A percentile compares a stretch with the other conserved stretches of the same genome.
Conservation (phyloP, 2,113 vertebrate genomes). For the Rhodinocichla rosea region DNA sequence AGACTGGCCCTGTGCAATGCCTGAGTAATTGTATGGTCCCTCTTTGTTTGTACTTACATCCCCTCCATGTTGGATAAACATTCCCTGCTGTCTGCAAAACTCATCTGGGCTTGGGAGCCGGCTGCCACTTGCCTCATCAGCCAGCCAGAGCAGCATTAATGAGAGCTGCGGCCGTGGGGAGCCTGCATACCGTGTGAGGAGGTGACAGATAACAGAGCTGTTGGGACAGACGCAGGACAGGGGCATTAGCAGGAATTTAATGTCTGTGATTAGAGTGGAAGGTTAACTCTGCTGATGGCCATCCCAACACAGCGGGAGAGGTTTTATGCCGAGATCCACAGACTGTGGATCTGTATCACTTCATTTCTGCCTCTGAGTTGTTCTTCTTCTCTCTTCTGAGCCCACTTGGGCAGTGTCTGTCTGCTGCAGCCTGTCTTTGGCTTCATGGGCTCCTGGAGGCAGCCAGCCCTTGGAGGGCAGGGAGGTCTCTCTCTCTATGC, state of each 20-base stretch:
- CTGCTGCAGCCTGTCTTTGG: not conserved
- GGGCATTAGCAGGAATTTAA: constrained; percentile 25
- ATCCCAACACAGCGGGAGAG: not conserved
- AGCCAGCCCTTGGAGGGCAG: rapidly evolving
- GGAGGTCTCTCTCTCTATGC: rapidly evolving
- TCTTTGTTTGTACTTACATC: constrained; percentile 54
- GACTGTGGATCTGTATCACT: not conserved
- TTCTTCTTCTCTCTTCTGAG: not conserved
- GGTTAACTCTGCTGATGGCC: not conserved
- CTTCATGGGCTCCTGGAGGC: rapidly evolving
- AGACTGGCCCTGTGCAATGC: constrained; percentile 7
- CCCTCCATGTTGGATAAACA: constrained; percentile 56
- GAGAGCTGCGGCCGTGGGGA: constrained; percentile 13
- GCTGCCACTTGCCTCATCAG: constrained; percentile 59
- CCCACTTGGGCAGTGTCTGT: not conserved
- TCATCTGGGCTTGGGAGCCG: not conserved
- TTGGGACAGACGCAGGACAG: constrained; percentile 23
- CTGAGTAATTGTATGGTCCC: constrained; percentile 28
- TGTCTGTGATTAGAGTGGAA: constrained; percentile 46
- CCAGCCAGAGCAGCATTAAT: constrained; percentile 47
- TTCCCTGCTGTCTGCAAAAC: constrained; percentile 55
- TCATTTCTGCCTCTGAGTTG: not conserved
- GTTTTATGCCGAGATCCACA: rapidly evolving
- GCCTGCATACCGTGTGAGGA: not conserved
- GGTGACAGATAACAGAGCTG: constrained; percentile 54